Conservation (phyloP, 2,797 vertebrate species). For the Nothura maculosa region DNA sequence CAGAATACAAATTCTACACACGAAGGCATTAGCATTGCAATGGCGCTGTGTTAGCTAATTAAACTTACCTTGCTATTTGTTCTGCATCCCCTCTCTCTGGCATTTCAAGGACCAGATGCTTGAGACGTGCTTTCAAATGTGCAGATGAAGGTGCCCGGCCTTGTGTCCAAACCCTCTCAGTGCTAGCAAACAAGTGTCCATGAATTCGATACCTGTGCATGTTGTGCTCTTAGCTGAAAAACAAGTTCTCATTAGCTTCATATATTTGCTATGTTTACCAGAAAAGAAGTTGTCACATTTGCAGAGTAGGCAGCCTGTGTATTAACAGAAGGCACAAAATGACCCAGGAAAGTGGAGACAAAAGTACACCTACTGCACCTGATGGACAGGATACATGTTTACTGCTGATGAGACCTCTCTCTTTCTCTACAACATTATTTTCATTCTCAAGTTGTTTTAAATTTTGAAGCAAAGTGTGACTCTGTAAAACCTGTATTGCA, state of each 20-base stretch:
- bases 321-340: background rate
- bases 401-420: background rate
- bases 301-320: background rate
- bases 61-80: background rate
- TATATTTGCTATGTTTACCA: background rate
- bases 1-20: background rate
- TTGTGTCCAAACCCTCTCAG: background rate
- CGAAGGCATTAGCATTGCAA: background rate
- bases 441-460: background rate
- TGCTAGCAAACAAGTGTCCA: accelerated
- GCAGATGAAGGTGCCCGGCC: background rate
- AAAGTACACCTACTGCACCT: accelerated
- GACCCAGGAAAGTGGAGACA: background rate
- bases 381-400: background rate
- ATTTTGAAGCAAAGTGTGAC: background rate
- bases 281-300: background rate
- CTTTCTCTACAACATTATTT: background rate
- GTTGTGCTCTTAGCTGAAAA: background rate
- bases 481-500: accelerated
- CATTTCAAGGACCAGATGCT: background rate
- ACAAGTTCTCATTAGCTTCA: background rate
- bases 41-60: background rate
- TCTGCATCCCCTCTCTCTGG: background rate
- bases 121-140: background rate
- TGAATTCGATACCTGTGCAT: background rate